Base-by-base conservation (phyloP, 2,888 invertebrate genomes). In the Trachelus troglodyta region DNA sequence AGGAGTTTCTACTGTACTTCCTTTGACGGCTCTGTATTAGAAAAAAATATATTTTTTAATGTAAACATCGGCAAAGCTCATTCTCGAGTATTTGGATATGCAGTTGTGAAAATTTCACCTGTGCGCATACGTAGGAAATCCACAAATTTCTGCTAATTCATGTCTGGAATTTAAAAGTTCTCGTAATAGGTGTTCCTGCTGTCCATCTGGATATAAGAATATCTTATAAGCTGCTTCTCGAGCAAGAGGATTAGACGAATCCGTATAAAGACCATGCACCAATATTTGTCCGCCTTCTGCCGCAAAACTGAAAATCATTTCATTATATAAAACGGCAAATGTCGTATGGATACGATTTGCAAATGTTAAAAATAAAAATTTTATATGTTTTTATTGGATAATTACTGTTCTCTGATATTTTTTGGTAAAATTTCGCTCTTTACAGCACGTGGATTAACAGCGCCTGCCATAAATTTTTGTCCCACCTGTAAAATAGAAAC, bases 211-310 rank as follows among this genome's bases (percentile, higher is more conserved):
- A 85, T 96, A 94, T 31, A 98, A 92, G 92, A 95, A 99, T 79
- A 98, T 93, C 81, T 95, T 94, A 92, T 98, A 98, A 0, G 98
- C 97, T 0, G 96, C 95, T 93, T 99, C 98, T 35, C 99, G 93
- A 68, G 96, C 96, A 75, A 94, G 87, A 74, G 95, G 95, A 90
- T 96, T 96, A 0, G 94, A 92, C 12, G 97, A 96, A 89, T 98
- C 98, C 3, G 97, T 96, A 92, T 96, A 96, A 33, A 98, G 93
- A 0, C 97, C 97, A 79, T 95, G 95, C 74, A 98, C 95, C 77
- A 96, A 92, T 77, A 98, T 92, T 78, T 95, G 94, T 76, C 96
- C 95, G 6, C 96, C 96, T 78, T 96, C 95, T 1, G 92, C 92
- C 69, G 94, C 93, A 89, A 95, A 94, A 83, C 93, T 94, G 83